Evolutionary conservation across 2,797 vertebrate genomes (phyloP), one percentile per base, ranked within the genome.

Genomic region (Pangasius mekongensis): DNA sequence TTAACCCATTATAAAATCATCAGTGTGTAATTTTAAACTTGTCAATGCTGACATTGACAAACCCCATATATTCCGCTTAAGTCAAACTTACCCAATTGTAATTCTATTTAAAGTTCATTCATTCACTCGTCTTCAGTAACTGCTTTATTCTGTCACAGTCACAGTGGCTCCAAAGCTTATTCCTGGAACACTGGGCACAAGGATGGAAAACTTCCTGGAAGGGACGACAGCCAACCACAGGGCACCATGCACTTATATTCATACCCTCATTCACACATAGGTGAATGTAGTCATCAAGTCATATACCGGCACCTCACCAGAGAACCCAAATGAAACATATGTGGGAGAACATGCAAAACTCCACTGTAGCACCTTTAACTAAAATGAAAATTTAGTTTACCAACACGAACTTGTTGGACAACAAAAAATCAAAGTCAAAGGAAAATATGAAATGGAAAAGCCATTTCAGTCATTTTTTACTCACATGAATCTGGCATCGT

Each of bases 11-110:
- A 82, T 14, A 60, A 62, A 58, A 3, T 27, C 58, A n/a, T 47
- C 27, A 83, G 0, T 82, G 56, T 27, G 14, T 43, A 5, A 36
- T 33, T 24, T 81, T 24, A 36, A 36, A 49, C 24, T 52, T 36
- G 33, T 18, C n/a, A 43, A 71, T 83, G n/a, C 64, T 58, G 16
- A 87, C 14, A 87, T 85, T 13, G 86, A 89, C 24, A 76, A 76
- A 49, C 11, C n/a, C 76, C 22, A 27, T 27, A 39, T 33, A 39
- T 73, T 24, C 24, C n/a, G 20, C 73, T 49, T n/a, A 49, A 78
- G 16, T 78, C 49, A 78, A 56, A 56, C 1, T 9, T 54, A 30
- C 8, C 3, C n/a, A 52, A 30, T 18, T 80, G 6, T 22, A 80
- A 30, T 80, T 54, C 76, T 56, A 56, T 9, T 33, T 3, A 78